Evolutionary conservation across 1,140 invertebrate genomes (phyloP), one percentile per base, ranked within the genome.

Genomic region (Pinna nobilis): DNA sequence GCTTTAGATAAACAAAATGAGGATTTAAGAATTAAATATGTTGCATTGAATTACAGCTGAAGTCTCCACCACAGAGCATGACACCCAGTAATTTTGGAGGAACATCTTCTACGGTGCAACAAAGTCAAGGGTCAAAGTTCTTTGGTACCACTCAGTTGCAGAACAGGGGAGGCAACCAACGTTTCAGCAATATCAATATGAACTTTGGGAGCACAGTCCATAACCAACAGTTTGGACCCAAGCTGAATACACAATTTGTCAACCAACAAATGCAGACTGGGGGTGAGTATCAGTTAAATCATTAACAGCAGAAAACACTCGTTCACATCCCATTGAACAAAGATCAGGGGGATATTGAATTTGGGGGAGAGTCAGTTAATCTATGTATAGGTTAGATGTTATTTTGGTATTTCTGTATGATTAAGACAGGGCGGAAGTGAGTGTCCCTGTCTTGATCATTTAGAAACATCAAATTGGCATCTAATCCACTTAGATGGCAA

Each of bases 41-140:
- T 53, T 53, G 9, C 6, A 25, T 13, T 55, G 67, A 47, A 47
- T 70, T 78, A 4, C 53, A 84, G 82, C 39, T 84, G 70, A 82
- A 82, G 50, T 84, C 82, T 2, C 82, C 82, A 32, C 75, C 78
- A 35, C 78, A 76, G 33, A 78, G 70, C 37, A 41, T 79, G 37
- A 55, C 72, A 49, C 66, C 76, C 41, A 77, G 57, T 18, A 80
- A 69, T 44, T 74, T 73, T 66, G 60, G 63, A 32, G 49, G 65
- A n/a, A 11, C 73, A 28, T 67, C 76, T 20, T 61, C 71, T 57
- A 53, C 60, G n/a, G 44, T 50, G 66, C 73, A 72, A 41, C 59
- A 65, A 37, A 65, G 50, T 20, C 60, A 47, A 11, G 55, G 53
- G 37, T 77, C 65, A 37, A 70, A 70, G 57, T 49, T 72, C 55